Conservation (phyloP, 2,113 vertebrate genomes). For the Lepisosteus osseus region DNA sequence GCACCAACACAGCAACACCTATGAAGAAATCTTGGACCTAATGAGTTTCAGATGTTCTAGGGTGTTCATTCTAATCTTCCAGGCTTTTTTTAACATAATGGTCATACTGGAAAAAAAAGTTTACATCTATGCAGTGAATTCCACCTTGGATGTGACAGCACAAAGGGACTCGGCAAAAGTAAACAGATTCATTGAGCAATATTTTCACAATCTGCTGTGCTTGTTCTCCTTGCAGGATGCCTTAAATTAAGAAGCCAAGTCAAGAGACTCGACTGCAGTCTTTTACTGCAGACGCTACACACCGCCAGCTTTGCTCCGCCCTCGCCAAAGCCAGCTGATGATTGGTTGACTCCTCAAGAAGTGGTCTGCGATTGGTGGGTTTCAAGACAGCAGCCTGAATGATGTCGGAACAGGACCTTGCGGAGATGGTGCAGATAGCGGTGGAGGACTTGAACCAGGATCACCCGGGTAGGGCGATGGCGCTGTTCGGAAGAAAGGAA, state of each 20-base stretch:
- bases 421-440: slow-evolving; percentile 94
- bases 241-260: neutral
- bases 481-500: no score
- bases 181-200: neutral
- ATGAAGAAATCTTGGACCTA: no score
- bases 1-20: no score
- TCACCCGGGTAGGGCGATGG: slow-evolving; percentile 69
- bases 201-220: neutral
- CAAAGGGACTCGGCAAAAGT: no score
- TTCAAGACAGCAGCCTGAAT: slow-evolving; percentile 63
- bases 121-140: no score
- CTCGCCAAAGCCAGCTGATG: slow-evolving; percentile 3
- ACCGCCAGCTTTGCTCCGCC: slow-evolving; percentile 1
- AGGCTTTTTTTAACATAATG: no score
- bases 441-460: slow-evolving; percentile 86
- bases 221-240: neutral
- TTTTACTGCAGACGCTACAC: neutral
- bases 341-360: slow-evolving; percentile 30
- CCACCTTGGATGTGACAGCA: no score
- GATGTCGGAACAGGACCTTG: slow-evolving; percentile 93
- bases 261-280: neutral
- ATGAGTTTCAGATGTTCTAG: no score
- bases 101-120: no score
- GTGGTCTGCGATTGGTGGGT: slow-evolving; percentile 12
- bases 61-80: no score